Percentiles rank a stretch among this genome's conserved stretches.
These are phyloP conservation scores for Alsophila aescularia DNA, from an alignment of 2,888 invertebrate genomes.

Conservation along the genomic window DNA sequence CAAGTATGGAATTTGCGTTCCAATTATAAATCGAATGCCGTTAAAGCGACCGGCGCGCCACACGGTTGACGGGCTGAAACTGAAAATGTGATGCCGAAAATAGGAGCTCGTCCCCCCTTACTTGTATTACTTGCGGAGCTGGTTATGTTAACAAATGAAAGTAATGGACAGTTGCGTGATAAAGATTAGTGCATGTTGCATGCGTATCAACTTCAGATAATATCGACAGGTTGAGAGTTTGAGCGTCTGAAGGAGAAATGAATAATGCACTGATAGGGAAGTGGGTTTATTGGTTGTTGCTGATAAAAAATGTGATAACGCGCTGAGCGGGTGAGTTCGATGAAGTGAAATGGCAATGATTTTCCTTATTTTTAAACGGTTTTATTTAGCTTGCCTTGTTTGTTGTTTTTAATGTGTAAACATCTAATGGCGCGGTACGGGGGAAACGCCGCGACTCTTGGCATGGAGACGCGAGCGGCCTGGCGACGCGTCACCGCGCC, in stretches of 20 bases:
- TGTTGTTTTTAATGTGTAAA: too few relatives aligned
- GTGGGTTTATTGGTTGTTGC: slow-evolving; percentile 23
- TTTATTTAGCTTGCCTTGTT: background rate
- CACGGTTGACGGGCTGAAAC: slow-evolving; percentile 70
- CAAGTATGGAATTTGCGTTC: slow-evolving; percentile 34
- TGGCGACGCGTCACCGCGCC: too few relatives aligned
- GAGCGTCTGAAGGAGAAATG: slow-evolving; percentile 12
- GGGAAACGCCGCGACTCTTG: too few relatives aligned
- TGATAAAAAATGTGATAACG: slow-evolving; percentile 25
- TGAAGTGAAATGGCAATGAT: background rate
- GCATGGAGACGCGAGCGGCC: too few relatives aligned
- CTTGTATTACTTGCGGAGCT: slow-evolving; percentile 23
- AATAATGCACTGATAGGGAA: slow-evolving; percentile 33
- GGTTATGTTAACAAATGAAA: slow-evolving; percentile 21
- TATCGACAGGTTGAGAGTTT: slow-evolving; percentile 27
- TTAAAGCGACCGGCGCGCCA: slow-evolving; percentile 67
- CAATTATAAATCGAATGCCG: slow-evolving; percentile 43
- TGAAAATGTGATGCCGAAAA: slow-evolving; percentile 79
- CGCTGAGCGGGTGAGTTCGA: background rate
- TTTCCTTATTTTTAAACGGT: background rate
- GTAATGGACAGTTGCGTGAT: slow-evolving; percentile 31
- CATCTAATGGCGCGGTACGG: too few relatives aligned
- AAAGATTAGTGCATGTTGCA: slow-evolving; percentile 27
- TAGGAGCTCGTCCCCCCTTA: slow-evolving; percentile 72
- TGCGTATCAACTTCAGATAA: slow-evolving; percentile 29